phyloP scores from a whole-genome alignment of 2,113 vertebrate genomes.

The Procapra przewalskii region DNA sequence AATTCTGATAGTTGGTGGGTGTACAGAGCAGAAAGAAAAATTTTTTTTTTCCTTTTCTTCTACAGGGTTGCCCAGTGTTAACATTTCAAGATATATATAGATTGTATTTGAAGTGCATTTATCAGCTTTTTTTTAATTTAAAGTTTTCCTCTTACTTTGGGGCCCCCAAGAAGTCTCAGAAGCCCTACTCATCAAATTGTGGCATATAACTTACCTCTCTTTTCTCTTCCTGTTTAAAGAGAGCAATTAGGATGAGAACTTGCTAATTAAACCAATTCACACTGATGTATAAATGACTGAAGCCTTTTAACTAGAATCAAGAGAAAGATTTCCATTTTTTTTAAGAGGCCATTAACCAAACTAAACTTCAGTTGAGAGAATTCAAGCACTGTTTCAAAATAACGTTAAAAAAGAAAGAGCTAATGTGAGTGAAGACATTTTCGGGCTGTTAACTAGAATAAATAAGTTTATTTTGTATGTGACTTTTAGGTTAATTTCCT shows the following conservation, averaged over 20 bases:
- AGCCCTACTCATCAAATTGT: neutral
- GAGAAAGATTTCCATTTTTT: neutral
- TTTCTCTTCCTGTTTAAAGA: conserved; percentile 37
- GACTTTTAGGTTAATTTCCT: neutral
- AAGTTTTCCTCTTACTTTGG: neutral
- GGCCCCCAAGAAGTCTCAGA: neutral
- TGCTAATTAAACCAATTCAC: conserved; percentile 64
- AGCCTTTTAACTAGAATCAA: conserved; percentile 36
- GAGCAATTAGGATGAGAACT: neutral
- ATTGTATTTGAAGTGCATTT: neutral
- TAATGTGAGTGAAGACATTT: neutral
- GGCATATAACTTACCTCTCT: neutral
- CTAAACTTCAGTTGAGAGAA: neutral
- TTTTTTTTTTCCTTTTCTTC: neutral
- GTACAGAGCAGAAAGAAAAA: neutral
- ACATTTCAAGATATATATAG: neutral
- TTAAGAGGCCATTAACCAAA: conserved; percentile 11
- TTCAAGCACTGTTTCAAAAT: neutral
- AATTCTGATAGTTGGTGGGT: neutral
- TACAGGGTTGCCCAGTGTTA: neutral
- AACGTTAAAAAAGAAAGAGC: neutral
- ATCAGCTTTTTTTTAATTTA: neutral
- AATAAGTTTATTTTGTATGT: neutral
- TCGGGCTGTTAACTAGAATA: neutral
- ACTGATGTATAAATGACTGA: conserved; percentile 34